These are phyloP conservation scores for Nephotettix cincticeps DNA, from an alignment of 1,140 invertebrate genomes.

Conservation along the genomic window DNA sequence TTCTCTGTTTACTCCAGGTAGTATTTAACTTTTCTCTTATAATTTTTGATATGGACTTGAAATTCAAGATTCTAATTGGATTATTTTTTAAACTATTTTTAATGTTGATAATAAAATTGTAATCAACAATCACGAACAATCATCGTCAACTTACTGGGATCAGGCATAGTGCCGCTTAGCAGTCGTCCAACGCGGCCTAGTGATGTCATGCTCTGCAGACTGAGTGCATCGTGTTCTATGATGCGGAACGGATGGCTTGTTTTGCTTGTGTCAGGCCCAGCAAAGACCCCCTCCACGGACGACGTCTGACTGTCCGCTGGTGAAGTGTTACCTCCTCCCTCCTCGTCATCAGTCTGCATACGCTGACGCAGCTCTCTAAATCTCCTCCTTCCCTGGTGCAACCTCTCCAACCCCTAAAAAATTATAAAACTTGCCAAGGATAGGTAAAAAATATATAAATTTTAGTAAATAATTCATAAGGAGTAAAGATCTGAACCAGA, in stretches of 20 bases:
- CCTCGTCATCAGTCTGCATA: slow-evolving; percentile 82
- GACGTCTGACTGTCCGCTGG: slow-evolving; percentile 79
- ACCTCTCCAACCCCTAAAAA: slow-evolving; percentile 31
- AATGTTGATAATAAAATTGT: too few species aligned
- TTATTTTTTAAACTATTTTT: too few species aligned
- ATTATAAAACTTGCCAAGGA: background rate
- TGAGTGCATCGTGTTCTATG: slow-evolving; percentile 82
- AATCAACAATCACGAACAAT: too few species aligned
- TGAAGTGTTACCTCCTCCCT: slow-evolving; percentile 63
- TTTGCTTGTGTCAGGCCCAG: slow-evolving; percentile 53
- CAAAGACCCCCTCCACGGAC: slow-evolving; percentile 62
- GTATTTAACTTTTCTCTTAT: too few species aligned
- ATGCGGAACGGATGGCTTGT: slow-evolving; percentile 75
- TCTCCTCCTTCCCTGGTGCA: slow-evolving; percentile 57
- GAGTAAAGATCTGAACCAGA: too few species aligned
- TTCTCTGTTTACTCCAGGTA: too few species aligned
- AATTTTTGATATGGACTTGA: too few species aligned
- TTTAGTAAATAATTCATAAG: background rate
- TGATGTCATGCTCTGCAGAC: slow-evolving; percentile 83
- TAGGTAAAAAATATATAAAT: background rate
- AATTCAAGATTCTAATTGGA: too few species aligned
- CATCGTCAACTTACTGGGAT: slow-evolving; percentile 10
- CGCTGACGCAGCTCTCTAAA: slow-evolving; percentile 80
- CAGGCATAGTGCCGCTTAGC: slow-evolving; percentile 56
- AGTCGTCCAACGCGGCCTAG: slow-evolving; percentile 76